phyloP scores from a whole-genome alignment of 53 echinoderm and acorn worm genomes.

The Henricia sp. region DNA sequence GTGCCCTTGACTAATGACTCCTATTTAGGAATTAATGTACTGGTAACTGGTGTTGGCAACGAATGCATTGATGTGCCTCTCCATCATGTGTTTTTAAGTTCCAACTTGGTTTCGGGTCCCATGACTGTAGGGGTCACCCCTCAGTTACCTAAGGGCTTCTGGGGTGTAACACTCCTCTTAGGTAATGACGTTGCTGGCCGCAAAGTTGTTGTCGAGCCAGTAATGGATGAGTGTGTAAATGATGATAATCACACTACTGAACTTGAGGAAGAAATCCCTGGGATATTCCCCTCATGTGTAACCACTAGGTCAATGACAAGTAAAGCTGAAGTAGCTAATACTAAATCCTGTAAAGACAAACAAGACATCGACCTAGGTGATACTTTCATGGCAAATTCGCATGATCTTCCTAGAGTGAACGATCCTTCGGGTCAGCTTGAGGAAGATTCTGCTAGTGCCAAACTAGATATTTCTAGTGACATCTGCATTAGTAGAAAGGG shows the following conservation, averaged over 20 bases:
- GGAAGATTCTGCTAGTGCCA: not conserved
- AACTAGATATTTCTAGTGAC: not conserved
- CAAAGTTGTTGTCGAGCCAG: constrained; percentile 28
- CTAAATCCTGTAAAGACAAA: no score
- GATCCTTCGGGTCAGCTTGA: not conserved
- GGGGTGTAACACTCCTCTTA: constrained; percentile 67
- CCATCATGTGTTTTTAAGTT: constrained; percentile 36
- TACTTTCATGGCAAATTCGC: constrained; percentile 4
- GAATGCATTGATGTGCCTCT: constrained; percentile 54
- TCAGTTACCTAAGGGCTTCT: constrained; percentile 52
- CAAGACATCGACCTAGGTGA: constrained; percentile 4
- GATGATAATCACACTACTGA: constrained; percentile 23
- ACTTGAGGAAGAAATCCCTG: constrained; percentile 47
- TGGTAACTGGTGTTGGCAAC: constrained; percentile 68
- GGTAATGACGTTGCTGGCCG: constrained; percentile 74
- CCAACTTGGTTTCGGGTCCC: constrained; percentile 48
- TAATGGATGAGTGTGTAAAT: not conserved
- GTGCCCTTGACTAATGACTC: constrained; percentile 52
- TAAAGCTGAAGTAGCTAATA: no score
- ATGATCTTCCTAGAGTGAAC: not conserved
- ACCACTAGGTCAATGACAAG: constrained; percentile 61
- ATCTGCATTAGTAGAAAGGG: not conserved
- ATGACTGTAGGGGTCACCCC: constrained; percentile 67
- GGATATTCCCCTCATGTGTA: constrained; percentile 73
- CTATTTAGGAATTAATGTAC: constrained; percentile 48